A percentile compares a stretch with the other conserved stretches of the same genome.
phyloP scores from a whole-genome alignment of 2,888 invertebrate species.

The Apodemia duryi region DNA sequence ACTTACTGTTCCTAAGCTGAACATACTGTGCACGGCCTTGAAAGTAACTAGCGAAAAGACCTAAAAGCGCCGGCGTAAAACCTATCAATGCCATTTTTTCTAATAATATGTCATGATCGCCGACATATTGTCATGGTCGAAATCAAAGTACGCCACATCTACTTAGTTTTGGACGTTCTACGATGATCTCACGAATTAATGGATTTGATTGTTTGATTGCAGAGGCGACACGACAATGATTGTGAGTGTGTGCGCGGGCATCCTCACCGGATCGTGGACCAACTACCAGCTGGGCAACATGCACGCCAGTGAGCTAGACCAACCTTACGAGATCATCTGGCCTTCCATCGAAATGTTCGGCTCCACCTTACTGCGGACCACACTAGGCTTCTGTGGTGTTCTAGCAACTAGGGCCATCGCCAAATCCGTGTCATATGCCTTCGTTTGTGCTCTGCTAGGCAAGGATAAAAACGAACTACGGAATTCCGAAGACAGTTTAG shows the following conservation, averaged over 20 bases:
- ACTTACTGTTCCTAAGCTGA: too few species aligned
- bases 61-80: too few species aligned
- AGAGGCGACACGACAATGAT: conserved; percentile 95
- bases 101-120: too few species aligned
- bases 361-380: conserved; percentile 82
- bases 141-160: too few species aligned
- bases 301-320: conserved; percentile 77
- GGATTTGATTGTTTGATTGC: conserved; percentile 39
- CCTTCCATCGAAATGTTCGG: conserved; percentile 87
- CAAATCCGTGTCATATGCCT: conserved; percentile 84
- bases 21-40: too few species aligned
- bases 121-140: too few species aligned
- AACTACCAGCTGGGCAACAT: conserved; percentile 89
- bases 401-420: conserved; percentile 83
- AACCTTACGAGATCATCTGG: conserved; percentile 89
- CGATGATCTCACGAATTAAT: too few species aligned
- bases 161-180: too few species aligned
- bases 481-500: conserved; percentile 81
- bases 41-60: too few species aligned
- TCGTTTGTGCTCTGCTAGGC: conserved; percentile 84
- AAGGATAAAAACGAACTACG: conserved; percentile 83
- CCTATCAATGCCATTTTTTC: too few species aligned
- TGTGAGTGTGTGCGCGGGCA: conserved; percentile 88
- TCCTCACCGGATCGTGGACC: conserved; percentile 89
- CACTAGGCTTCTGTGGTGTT: conserved; percentile 87